Base-by-base conservation (phyloP, 2,797 vertebrate genomes). In the Prionace glauca region DNA sequence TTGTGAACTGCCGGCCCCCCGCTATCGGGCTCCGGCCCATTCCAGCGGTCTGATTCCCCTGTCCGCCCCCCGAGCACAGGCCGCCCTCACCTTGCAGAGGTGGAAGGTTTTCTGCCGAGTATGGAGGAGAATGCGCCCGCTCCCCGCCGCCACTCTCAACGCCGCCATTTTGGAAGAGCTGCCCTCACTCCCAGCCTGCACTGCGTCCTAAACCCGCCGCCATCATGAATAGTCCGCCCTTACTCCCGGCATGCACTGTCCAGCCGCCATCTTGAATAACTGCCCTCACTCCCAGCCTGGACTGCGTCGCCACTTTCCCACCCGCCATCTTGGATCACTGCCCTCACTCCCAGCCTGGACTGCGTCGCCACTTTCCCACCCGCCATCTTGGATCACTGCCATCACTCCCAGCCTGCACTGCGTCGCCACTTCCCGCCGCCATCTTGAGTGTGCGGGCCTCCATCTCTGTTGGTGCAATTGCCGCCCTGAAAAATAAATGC, bases 291-390 rank as follows among this genome's bases (percentile, higher is more conserved):
- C 62, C 90, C 60, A 92, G 62, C 1, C 3, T 81, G 79, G n/a
- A 36, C 79, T 1, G n/a, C 29, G 60, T 41, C 41, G 41, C 41
- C 41, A 41, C 41, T 41, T 41, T 41, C 41, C 41, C 41, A 41
- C 41, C 10, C 26, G 16, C 60, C 86, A 88, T 88, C 86, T 60
- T 88, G 50, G 12, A 22, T 50, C 11, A 0, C 36, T 12, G 90
- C 62, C 90, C 90, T 62, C 90, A 92, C 90, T 92, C 62, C 90
- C n/a, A n/a, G n/a, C n/a, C n/a, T 81, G 77, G n/a, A 36, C 77
- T 1, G n/a, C 29, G 60, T n/a, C n/a, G n/a, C n/a, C n/a, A n/a
- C n/a, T n/a, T n/a, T n/a, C n/a, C n/a, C n/a, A n/a, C n/a, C 26
- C 26, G 16, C 60, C 86, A 88, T 88, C 86, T 60, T 88, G 45